phyloP scores from a whole-genome alignment of 2,113 vertebrate species.

The Sterrhoptilus dennistouni region DNA sequence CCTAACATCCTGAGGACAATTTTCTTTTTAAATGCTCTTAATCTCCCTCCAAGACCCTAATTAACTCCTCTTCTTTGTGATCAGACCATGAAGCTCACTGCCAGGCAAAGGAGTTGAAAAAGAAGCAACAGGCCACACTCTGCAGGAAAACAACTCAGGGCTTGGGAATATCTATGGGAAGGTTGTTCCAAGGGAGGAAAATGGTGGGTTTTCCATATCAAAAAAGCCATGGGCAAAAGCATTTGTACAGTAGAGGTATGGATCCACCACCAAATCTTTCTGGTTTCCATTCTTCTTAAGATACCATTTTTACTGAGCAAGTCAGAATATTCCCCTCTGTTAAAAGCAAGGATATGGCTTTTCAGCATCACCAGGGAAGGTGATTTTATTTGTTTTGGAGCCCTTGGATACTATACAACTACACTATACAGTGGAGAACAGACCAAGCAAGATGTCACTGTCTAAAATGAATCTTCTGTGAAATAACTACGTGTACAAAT shows the following conservation, averaged over 20 bases:
- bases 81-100: rapidly evolving
- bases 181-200: not conserved
- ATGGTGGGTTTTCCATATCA: not conserved
- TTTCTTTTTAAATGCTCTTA: not conserved
- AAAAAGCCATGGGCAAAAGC: not conserved
- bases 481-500: not conserved
- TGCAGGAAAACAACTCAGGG: not conserved
- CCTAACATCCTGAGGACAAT: not conserved
- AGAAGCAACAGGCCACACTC: not conserved
- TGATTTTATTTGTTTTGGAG: not conserved
- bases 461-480: not conserved
- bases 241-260: not conserved
- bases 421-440: not conserved
- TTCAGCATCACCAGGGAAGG: not conserved
- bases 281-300: not conserved
- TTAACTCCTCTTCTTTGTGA: not conserved
- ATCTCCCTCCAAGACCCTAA: not conserved
- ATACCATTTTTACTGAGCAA: not conserved
- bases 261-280: not conserved
- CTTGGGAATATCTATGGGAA: not conserved
- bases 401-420: not conserved
- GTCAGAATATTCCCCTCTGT: not conserved
- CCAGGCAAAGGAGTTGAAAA: not conserved
- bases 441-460: not conserved
- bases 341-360: not conserved